Evolutionary conservation across 2,113 vertebrate genomes (phyloP).

Genomic region (Marmota flaviventris): DNA sequence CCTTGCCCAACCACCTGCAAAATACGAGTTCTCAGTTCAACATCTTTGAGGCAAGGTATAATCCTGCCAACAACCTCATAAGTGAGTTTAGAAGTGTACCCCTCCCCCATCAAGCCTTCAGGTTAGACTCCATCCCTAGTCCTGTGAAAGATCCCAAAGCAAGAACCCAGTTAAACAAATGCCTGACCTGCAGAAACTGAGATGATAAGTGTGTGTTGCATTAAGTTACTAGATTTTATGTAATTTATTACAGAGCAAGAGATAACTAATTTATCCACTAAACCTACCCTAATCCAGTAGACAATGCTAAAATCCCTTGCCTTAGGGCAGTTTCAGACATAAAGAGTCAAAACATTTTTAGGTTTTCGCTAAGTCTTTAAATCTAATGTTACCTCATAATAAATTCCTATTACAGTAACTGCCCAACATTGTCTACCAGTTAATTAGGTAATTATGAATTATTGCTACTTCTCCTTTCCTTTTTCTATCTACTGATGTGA

Average conservation of each 20-base stretch:
- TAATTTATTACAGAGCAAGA: neutral
- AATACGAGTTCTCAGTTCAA: neutral
- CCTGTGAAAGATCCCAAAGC: neutral
- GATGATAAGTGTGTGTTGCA: neutral
- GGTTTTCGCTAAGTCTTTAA: neutral
- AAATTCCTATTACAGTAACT: neutral
- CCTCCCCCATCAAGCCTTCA: neutral
- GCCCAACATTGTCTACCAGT: neutral
- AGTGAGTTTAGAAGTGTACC: neutral
- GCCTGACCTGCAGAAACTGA: neutral
- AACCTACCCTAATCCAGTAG: neutral
- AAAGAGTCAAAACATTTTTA: conserved; percentile 6
- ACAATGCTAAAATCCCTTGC: neutral
- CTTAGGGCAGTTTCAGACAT: neutral
- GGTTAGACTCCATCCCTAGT: neutral
- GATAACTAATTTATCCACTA: neutral
- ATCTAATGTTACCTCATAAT: neutral
- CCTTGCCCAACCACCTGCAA: neutral
- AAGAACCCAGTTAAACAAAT: neutral
- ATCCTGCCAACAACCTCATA: neutral
- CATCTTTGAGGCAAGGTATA: neutral
- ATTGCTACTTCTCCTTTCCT: neutral
- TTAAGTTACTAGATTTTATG: neutral
- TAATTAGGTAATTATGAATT: conserved; percentile 25
- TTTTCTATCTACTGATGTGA: neutral